phyloP scores from a whole-genome alignment of 2,113 vertebrate species.

The Eulemur macaco region DNA sequence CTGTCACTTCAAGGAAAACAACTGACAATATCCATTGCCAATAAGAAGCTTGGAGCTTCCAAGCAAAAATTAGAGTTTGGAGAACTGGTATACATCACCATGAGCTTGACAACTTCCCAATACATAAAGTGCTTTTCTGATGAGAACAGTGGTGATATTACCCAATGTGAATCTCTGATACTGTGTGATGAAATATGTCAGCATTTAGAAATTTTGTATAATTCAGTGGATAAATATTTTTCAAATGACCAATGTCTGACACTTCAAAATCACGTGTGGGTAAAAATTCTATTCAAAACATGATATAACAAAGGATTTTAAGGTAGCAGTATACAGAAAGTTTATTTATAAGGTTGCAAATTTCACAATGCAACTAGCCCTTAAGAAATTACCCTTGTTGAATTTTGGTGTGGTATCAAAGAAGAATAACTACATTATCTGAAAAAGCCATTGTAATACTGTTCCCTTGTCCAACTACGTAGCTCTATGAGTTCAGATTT shows the following conservation, averaged over 20 bases:
- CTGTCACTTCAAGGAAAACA: background rate
- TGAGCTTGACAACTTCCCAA: background rate
- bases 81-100: background rate
- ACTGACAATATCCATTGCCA: background rate
- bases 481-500: background rate
- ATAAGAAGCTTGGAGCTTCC: background rate
- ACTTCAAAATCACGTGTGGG: background rate
- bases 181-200: background rate
- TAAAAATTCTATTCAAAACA: conserved; percentile 6
- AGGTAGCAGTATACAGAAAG: background rate
- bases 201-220: background rate
- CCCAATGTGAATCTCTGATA: background rate
- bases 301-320: background rate
- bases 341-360: background rate
- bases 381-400: background rate
- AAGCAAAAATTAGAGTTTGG: background rate
- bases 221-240: background rate
- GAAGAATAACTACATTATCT: background rate
- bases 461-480: background rate
- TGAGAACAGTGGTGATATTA: background rate
- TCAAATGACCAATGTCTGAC: background rate
- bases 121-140: background rate
- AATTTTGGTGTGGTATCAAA: background rate
- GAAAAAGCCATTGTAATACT: background rate
- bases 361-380: background rate